Evolutionary conservation across 2,113 vertebrate species (phyloP).

Genomic region (Onychostruthus taczanowskii): DNA sequence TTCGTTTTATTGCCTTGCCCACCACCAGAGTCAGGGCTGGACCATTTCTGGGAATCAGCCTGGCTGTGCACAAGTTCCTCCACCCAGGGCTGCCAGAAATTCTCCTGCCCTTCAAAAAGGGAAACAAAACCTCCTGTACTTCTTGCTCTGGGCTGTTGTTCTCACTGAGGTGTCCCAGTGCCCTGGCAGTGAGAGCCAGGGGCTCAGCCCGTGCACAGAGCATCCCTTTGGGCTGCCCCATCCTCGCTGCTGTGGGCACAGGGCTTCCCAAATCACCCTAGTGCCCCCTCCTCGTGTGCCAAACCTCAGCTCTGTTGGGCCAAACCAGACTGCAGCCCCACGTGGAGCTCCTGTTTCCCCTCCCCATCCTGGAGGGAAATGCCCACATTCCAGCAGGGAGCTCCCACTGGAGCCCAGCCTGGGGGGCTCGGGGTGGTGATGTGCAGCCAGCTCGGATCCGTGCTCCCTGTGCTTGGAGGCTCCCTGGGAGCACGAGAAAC

Average conservation of each 20-base stretch:
- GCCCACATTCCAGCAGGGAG: accelerated
- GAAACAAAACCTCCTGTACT: accelerated
- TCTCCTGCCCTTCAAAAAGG: not conserved
- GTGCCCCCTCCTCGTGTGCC: accelerated
- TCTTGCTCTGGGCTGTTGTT: not conserved
- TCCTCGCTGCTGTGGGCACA: not conserved
- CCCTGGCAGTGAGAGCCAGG: not conserved
- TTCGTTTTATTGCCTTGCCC: not conserved
- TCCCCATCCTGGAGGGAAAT: accelerated
- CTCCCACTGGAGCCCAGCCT: accelerated
- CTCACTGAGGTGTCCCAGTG: accelerated
- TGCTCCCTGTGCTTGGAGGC: not conserved
- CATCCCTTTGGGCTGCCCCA: not conserved
- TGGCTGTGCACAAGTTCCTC: not conserved
- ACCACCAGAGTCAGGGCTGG: not conserved
- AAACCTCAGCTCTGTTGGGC: accelerated
- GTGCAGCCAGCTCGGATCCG: accelerated
- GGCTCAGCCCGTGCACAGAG: not conserved
- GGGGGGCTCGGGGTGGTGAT: accelerated
- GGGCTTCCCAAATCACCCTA: too few species aligned
- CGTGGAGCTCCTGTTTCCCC: accelerated
- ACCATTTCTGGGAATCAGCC: not conserved
- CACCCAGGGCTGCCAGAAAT: not conserved
- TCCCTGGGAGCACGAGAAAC: not conserved
- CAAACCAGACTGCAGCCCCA: accelerated